Percentiles rank a stretch among this genome's conserved stretches.
Evolutionary conservation across 2,797 vertebrate genomes (phyloP).

Genomic region (Peromyscus aztecus): DNA sequence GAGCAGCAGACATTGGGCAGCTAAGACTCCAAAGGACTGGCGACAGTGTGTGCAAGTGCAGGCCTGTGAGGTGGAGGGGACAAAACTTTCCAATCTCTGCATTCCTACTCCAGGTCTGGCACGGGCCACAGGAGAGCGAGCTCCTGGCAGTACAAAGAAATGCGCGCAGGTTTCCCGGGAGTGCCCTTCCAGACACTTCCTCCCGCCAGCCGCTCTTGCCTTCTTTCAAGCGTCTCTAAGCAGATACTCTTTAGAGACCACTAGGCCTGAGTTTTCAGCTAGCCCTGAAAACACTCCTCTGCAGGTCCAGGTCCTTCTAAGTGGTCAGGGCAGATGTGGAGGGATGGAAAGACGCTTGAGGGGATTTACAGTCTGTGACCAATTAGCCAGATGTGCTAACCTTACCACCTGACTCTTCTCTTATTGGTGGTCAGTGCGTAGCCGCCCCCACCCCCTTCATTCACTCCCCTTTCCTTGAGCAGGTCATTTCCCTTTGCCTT

Average conservation of each 20-base stretch:
- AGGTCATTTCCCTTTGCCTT: conserved; percentile 59
- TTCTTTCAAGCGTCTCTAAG: background rate
- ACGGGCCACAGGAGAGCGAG: background rate
- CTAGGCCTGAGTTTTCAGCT: background rate
- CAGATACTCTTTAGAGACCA: background rate
- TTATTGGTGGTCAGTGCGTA: background rate
- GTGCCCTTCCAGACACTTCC: background rate
- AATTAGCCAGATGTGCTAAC: conserved; percentile 67
- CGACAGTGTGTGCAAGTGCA: background rate
- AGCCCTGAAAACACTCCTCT: background rate
- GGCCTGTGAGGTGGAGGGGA: background rate
- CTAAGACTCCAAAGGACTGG: fast-evolving
- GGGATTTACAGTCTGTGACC: conserved; percentile 72
- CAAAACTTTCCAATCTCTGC: background rate
- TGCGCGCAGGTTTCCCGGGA: background rate
- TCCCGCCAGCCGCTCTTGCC: background rate
- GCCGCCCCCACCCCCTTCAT: background rate
- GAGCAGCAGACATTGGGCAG: background rate
- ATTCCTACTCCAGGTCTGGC: background rate
- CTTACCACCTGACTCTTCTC: conserved; percentile 73
- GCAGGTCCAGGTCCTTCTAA: conserved; percentile 16
- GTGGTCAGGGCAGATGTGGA: conserved; percentile 59
- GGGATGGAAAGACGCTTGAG: conserved; percentile 39
- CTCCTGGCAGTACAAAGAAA: background rate
- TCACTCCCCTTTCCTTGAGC: background rate